These are phyloP conservation scores for Stramonita haemastoma DNA, from an alignment of 2,888 invertebrate species.

Conservation along the genomic window DNA sequence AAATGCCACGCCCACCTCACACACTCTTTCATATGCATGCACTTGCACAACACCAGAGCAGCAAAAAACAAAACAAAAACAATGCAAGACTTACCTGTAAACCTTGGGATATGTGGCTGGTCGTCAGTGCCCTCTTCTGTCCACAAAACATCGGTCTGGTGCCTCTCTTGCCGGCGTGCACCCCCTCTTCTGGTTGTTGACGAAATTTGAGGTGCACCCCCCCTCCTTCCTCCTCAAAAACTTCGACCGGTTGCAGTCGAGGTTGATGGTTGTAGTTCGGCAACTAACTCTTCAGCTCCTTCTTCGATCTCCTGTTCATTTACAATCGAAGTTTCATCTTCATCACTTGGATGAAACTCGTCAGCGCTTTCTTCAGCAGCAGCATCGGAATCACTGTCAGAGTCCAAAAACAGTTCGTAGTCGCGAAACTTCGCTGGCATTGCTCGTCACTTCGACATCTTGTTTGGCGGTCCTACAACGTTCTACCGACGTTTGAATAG, in stretches of 20 bases:
- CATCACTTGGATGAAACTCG: background rate
- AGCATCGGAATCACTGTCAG: background rate
- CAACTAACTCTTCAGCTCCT: background rate
- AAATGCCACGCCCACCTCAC: background rate
- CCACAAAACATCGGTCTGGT: background rate
- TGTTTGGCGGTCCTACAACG: background rate
- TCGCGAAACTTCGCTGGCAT: background rate
- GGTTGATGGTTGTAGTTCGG: background rate
- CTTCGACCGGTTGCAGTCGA: background rate
- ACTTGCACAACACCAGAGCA: background rate
- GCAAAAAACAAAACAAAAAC: too few relatives aligned
- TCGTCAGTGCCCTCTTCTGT: background rate
- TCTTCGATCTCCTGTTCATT: background rate
- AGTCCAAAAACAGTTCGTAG: background rate
- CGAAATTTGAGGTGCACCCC: background rate
- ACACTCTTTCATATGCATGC: background rate
- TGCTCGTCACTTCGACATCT: background rate
- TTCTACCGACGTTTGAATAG: slow-evolving; percentile 13
- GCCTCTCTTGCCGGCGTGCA: background rate
- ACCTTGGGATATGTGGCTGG: background rate
- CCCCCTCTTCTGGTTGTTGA: background rate
- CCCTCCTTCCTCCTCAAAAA: background rate
- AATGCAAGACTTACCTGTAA: background rate
- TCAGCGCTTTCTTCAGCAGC: background rate
- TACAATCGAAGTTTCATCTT: background rate